phyloP scores from a whole-genome alignment of 2,888 invertebrate species.

The Rhaphigaster nebulosa region DNA sequence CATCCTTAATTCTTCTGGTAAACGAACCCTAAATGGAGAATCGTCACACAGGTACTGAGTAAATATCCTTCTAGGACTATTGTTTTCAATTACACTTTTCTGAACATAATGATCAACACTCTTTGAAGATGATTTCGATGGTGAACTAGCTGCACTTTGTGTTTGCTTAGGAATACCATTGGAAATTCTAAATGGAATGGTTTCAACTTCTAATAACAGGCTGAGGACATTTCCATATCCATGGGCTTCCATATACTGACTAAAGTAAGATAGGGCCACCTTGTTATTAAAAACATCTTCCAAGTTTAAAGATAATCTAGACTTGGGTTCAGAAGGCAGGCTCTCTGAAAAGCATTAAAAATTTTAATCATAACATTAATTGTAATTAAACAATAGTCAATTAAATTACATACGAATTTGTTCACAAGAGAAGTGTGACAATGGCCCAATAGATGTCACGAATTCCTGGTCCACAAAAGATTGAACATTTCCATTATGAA shows the following conservation, averaged over 20 bases:
- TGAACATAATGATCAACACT: not conserved
- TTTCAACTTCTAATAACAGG: conserved; percentile 84
- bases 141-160: conserved; percentile 51
- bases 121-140: conserved; percentile 15
- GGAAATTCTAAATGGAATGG: conserved; percentile 66
- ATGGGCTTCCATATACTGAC: conserved; percentile 87
- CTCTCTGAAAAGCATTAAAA: conserved; percentile 53
- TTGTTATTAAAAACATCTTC: conserved; percentile 83
- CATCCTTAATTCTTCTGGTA: conserved; percentile 63
- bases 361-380: not conserved
- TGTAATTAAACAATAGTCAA: conserved; percentile 33
- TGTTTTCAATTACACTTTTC: conserved; percentile 34
- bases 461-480: conserved; percentile 57
- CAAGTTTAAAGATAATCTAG: conserved; percentile 81
- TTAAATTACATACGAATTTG: conserved; percentile 57
- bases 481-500: conserved; percentile 60
- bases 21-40: conserved; percentile 59
- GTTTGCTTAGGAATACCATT: not conserved
- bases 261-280: conserved; percentile 84
- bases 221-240: conserved; percentile 77
- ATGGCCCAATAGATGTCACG: conserved; percentile 61
- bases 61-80: conserved; percentile 53
- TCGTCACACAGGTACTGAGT: conserved; percentile 63
- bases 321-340: conserved; percentile 67
- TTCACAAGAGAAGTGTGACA: conserved; percentile 62